Evolutionary conservation across 1,140 invertebrate species (phyloP).

Genomic region (fruit fly (Drosophila melanogaster)): DNA sequence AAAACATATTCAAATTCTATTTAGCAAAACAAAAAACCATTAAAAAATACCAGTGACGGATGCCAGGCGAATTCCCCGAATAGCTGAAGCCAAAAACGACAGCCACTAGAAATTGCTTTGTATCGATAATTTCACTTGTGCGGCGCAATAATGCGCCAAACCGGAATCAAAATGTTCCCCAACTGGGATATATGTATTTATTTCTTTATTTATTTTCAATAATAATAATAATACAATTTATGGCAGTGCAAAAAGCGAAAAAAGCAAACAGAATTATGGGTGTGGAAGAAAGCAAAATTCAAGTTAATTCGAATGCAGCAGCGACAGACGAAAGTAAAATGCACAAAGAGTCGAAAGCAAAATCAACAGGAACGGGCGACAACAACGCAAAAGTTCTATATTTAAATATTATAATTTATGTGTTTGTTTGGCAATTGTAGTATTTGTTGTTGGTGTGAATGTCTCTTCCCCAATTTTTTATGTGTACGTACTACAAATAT

Average conservation of each 20-base stretch:
- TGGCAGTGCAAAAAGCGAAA: conserved; percentile 47
- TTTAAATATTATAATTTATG: conserved; percentile 83
- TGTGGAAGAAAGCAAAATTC: conserved; percentile 59
- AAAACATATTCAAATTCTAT: conserved; percentile 37
- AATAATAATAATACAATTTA: conserved; percentile 63
- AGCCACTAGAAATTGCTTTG: conserved; percentile 35
- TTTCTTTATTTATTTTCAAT: conserved; percentile 53
- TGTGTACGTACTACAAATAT: not conserved
- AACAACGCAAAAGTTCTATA: conserved; percentile 82
- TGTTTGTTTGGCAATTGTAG: conserved; percentile 77
- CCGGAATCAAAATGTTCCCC: conserved; percentile 42
- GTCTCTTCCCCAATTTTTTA: conserved; percentile 30
- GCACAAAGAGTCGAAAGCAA: conserved; percentile 42
- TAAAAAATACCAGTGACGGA: conserved; percentile 6
- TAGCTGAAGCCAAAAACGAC: conserved; percentile 15
- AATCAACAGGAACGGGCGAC: conserved; percentile 46
- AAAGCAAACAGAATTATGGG: conserved; percentile 10
- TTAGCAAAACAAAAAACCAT: conserved; percentile 20
- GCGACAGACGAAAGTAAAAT: conserved; percentile 47
- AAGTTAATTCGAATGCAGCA: conserved; percentile 31
- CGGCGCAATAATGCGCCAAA: conserved; percentile 48
- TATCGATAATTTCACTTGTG: conserved; percentile 54
- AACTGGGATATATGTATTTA: conserved; percentile 24
- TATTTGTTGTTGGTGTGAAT: conserved; percentile 47
- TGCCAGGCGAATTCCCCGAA: conserved; percentile 21